Base-by-base conservation (phyloP, 1,140 invertebrate genomes). In the Orchesella cincta region DNA sequence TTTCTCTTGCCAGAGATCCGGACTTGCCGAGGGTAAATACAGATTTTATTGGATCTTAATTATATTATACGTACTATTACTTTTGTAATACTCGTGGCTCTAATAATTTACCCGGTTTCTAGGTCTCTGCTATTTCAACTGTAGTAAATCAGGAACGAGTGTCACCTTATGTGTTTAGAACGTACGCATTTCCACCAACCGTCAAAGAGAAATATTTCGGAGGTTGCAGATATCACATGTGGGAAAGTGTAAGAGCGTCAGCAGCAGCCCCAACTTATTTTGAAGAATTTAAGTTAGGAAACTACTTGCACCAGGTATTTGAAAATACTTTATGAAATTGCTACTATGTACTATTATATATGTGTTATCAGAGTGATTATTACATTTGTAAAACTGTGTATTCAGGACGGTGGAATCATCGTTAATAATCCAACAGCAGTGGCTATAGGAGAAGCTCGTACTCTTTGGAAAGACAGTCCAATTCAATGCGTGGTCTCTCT, bases 181-280 rank as follows among this genome's bases (percentile, higher is more conserved):
- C 94, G 84, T 98, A 98, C 85, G 90, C 92, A 73, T 88, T 93
- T 76, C 93, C 94, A 16, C 89, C 90, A 81, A 88, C 90, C 62
- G 87, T 91, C 3, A 90, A 92, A 75, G 92, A 92, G 73, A 91
- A 92, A 77, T 97, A 96, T 84, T 88, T 89, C 67, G 96, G 96
- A 35, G 91, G 89, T 31, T 89, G 89, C 79, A 88, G 90, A 64
- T 89, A 93, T 79, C 86, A 88, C 82, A 84, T 96, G 20, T 98
- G 95, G 94, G 91, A 97, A 88, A 93, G 94, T 16, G 91, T 95
- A 1, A 86, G 95, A 83, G 95, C 95, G 14, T 96, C 94, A 12
- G 93, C 94, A 52, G 95, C 96, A 70, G 96, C 96, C 26, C 96
- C 96, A 1, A 93, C 93, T 0, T 96, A 96, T 87, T 98, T 96